Conservation (phyloP, 1,140 invertebrate genomes). For the Diorhabda carinulata region DNA sequence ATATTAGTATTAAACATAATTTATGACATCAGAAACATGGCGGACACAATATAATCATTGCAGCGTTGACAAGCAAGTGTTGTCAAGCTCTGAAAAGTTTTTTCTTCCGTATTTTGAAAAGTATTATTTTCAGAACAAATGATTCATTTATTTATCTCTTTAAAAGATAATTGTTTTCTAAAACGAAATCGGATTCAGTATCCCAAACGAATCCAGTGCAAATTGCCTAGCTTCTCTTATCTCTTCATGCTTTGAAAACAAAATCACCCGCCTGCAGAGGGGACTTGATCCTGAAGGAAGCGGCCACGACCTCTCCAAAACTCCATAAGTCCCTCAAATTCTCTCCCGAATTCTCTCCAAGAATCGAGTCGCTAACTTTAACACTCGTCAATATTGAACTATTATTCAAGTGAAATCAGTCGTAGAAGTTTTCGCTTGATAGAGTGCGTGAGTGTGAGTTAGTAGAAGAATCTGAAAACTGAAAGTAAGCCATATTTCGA, state of each 20-base stretch:
- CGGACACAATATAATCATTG: too few species aligned
- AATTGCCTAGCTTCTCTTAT: slow-evolving; percentile 11
- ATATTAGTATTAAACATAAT: too few species aligned
- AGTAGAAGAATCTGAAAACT: slow-evolving; percentile 2
- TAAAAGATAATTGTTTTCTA: too few species aligned
- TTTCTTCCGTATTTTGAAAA: too few species aligned
- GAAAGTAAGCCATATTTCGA: neutral
- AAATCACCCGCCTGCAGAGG: neutral
- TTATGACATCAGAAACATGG: too few species aligned
- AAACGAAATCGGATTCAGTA: neutral
- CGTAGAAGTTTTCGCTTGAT: slow-evolving; percentile 43
- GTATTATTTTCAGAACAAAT: too few species aligned
- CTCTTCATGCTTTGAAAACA: slow-evolving; percentile 1
- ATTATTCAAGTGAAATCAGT: slow-evolving; percentile 45
- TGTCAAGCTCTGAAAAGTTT: too few species aligned
- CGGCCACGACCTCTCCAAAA: slow-evolving; percentile 1
- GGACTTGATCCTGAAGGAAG: slow-evolving; percentile 4
- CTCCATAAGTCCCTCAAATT: neutral
- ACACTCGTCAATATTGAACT: slow-evolving; percentile 41
- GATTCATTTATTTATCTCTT: too few species aligned
- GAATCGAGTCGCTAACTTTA: slow-evolving; percentile 34
- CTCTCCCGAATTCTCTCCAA: neutral
- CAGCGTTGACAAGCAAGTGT: too few species aligned
- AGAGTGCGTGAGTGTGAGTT: slow-evolving; percentile 30
- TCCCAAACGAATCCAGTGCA: slow-evolving; percentile 11